Evolutionary conservation across 2,888 invertebrate species (phyloP).

Genomic region (Tipula confusa): DNA sequence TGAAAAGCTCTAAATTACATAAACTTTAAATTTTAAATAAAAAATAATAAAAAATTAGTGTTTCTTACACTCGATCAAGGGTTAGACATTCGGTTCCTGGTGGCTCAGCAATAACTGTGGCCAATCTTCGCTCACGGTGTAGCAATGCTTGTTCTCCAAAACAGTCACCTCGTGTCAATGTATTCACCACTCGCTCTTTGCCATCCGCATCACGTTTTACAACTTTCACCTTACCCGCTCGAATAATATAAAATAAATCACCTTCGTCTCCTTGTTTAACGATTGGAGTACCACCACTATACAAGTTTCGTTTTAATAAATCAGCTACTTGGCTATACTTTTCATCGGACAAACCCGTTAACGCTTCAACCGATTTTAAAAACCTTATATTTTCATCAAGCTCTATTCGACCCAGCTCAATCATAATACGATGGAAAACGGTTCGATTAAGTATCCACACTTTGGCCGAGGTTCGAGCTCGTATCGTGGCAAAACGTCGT

Average conservation of each 20-base stretch:
- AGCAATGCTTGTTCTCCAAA: conserved; percentile 86
- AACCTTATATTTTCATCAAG: conserved; percentile 82
- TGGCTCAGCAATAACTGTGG: conserved; percentile 82
- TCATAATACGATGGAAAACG: conserved; percentile 86
- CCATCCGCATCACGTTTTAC: conserved; percentile 60
- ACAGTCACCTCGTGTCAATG: conserved; percentile 71
- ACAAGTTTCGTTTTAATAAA: conserved; percentile 82
- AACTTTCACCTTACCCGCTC: conserved; percentile 73
- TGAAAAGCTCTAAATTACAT: conserved; percentile 62
- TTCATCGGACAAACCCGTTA: conserved; percentile 43
- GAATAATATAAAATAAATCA: conserved; percentile 87
- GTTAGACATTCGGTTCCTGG: conserved; percentile 84
- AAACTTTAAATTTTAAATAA: background rate
- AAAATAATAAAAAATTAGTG: conserved; percentile 21
- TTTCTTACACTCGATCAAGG: conserved; percentile 68
- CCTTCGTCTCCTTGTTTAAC: conserved; percentile 82
- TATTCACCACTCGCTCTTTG: conserved; percentile 63
- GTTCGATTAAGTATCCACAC: conserved; percentile 85
- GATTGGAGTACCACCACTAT: conserved; percentile 70
- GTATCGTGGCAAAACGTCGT: conserved; percentile 80
- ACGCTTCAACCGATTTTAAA: conserved; percentile 71
- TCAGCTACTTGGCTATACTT: conserved; percentile 66
- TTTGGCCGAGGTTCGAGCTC: conserved; percentile 68
- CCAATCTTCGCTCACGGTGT: conserved; percentile 80
- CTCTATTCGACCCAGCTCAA: conserved; percentile 76